Evolutionary conservation across 2,113 vertebrate genomes (phyloP).

Genomic region (Oenanthe oenanthe): DNA sequence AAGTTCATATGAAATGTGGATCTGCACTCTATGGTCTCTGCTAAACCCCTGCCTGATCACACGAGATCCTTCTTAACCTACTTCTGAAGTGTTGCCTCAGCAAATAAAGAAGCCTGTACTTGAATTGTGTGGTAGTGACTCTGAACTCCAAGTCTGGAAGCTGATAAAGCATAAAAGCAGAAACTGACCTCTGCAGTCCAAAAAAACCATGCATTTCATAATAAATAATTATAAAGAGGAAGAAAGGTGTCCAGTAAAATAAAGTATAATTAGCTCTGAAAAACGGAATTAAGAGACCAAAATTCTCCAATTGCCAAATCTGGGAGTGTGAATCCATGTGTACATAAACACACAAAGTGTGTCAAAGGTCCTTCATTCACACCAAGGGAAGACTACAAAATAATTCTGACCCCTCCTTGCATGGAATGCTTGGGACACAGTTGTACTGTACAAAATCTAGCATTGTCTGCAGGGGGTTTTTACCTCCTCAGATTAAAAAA

Average conservation of each 20-base stretch:
- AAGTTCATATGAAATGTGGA: not conserved
- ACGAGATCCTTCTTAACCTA: not conserved
- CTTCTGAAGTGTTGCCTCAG: not conserved
- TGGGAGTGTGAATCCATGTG: not conserved
- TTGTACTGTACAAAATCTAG: not conserved
- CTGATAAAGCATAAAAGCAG: not conserved
- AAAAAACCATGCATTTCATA: not conserved
- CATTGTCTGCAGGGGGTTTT: not conserved
- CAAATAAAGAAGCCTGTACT: not conserved
- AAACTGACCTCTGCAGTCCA: not conserved
- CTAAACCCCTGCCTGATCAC: not conserved
- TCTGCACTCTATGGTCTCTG: not conserved
- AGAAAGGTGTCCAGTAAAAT: not conserved
- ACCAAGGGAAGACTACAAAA: not conserved
- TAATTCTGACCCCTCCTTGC: not conserved
- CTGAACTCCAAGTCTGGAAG: not conserved
- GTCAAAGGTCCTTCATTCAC: not conserved
- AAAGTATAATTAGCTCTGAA: not conserved
- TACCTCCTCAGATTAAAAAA: not conserved
- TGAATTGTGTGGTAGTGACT: not conserved
- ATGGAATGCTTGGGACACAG: not conserved
- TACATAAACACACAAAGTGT: not conserved
- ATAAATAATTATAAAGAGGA: not conserved
- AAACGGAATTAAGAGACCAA: not conserved
- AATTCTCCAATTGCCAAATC: not conserved